Conservation (phyloP, 2,113 vertebrate species). For the Eudorcas thomsonii region DNA sequence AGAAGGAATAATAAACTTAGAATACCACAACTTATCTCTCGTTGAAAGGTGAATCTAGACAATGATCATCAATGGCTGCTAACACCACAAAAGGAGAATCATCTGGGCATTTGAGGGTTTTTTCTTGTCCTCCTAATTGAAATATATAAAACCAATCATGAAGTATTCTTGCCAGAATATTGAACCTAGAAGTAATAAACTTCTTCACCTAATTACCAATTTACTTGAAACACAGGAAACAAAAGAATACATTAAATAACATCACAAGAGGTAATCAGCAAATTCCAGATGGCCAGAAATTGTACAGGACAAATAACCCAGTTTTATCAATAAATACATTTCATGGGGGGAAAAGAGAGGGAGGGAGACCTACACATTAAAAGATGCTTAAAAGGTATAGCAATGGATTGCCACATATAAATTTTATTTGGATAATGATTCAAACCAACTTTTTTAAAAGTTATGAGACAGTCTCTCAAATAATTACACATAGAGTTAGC, state of each 20-base stretch:
- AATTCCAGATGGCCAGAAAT: not conserved
- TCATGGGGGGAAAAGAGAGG: not conserved
- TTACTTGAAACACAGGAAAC: not conserved
- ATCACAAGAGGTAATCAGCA: not conserved
- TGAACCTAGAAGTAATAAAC: not conserved
- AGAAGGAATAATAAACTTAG: not conserved
- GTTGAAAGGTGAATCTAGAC: not conserved
- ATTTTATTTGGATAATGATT: not conserved
- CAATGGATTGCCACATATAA: not conserved
- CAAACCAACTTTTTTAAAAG: not conserved
- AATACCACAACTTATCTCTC: not conserved
- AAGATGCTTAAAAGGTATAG: not conserved
- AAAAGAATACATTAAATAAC: not conserved
- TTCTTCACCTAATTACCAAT: not conserved
- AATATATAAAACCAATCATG: not conserved
- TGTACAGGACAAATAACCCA: not conserved
- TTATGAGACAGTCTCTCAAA: not conserved
- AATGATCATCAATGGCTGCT: not conserved
- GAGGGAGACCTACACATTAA: not conserved
- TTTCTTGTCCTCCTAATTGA: not conserved
- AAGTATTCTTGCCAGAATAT: not conserved
- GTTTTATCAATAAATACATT: not conserved
- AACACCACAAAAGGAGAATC: not conserved
- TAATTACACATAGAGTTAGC: not conserved
- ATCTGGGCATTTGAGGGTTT: not conserved